phyloP scores from a whole-genome alignment of 2,797 vertebrate species.

The Manis javanica region DNA sequence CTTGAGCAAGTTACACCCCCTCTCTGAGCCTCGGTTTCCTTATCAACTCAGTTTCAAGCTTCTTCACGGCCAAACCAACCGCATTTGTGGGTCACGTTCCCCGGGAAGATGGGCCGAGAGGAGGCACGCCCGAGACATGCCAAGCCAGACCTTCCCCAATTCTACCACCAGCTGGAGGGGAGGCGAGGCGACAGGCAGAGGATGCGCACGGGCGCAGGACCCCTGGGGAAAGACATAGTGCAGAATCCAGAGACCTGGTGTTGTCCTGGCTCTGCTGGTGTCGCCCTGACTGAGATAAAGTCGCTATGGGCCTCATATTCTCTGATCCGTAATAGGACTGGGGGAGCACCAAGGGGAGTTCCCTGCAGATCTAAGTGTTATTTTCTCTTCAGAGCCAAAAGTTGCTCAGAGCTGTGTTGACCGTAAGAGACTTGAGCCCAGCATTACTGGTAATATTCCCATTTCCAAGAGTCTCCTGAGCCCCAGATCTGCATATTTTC shows the following conservation, averaged over 20 bases:
- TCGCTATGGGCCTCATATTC: constrained; percentile 9
- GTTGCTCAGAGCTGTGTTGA: neutral
- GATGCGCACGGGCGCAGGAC: neutral
- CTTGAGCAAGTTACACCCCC: neutral
- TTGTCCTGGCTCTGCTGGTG: neutral
- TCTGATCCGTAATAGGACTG: neutral
- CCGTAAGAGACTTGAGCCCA: neutral
- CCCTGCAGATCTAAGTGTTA: neutral
- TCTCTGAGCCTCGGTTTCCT: constrained; percentile 41
- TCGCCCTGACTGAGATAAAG: neutral
- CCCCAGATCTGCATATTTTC: constrained; percentile 27
- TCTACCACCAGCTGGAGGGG: too few species aligned
- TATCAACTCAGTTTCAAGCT: neutral
- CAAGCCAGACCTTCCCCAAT: neutral
- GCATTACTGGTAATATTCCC: neutral
- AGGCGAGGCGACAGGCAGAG: neutral
- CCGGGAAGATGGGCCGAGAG: neutral
- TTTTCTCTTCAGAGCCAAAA: constrained; percentile 32
- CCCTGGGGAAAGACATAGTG: neutral
- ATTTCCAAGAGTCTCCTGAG: neutral
- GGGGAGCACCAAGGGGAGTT: neutral
- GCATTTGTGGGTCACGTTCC: neutral
- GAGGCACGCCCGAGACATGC: neutral
- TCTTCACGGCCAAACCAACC: neutral
- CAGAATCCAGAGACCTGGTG: neutral